Evolutionary conservation across 2,113 vertebrate genomes (phyloP), one percentile per base, ranked within the genome.

Genomic region (Macquaria ambigua): DNA sequence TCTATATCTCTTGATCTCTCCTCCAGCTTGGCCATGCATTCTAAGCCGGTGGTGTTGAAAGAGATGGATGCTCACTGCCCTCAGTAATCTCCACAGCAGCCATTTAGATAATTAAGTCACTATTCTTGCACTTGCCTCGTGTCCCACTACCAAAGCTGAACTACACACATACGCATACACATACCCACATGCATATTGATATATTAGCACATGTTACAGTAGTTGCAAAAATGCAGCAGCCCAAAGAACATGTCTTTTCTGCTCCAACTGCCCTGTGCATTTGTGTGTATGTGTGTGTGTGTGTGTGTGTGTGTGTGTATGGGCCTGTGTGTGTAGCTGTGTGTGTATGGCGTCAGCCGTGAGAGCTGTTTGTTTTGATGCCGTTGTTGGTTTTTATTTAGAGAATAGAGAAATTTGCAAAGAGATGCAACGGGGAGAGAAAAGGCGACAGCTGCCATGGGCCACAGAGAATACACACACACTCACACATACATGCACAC

Each of bases 71-170:
- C 86, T 80, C 83, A 67, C 70, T 88, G 87, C 87, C 87, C 92
- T 74, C 81, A 21, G 88, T 93, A 89, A 94, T 93, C 90, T 90
- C 91, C 70, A 11, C 83, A 41, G 90, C 81, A 88, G 87, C 86
- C 93, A 93, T 93, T 93, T 90, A 87, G 93, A 92, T 94, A 94
- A 94, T 94, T 91, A 93, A 94, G 91, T 93, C 89, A 89, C 93
- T 90, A 85, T 91, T 91, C 86, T 90, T 92, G 81, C 79, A 62
- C 81, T 89, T 61, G 67, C 64, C 69, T 61, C 41, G 1, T 70
- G 86, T 84, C 80, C 79, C 41, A 12, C 69, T 68, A 78, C 50
- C 64, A 20, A 70, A 77, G 77, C 66, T 21, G 41, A 56, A 66
- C 86, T 39, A 39, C 76, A 14, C 80, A 68, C 37, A 56, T 5